Base-by-base conservation (phyloP, 1,140 invertebrate genomes). In the Sycobia sp. region DNA sequence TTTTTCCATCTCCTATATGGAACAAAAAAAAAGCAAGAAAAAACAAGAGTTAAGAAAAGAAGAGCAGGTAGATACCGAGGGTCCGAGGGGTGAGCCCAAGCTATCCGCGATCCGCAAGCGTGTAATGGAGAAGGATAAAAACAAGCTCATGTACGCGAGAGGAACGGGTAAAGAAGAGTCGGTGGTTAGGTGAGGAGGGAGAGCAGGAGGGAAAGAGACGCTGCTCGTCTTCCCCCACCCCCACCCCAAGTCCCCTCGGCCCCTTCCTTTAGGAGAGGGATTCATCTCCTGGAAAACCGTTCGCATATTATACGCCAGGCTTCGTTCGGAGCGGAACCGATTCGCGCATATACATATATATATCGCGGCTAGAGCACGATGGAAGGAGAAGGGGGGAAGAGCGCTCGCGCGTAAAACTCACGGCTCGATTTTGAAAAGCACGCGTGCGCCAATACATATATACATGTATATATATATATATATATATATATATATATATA, bases 401-500 rank as follows among this genome's bases (percentile, higher is more conserved):
- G 20, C 20, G 43, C 43, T 18, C 43, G 20, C 43, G 43, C 20
- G 20, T 23, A 16, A 2, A 5, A 13, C 43, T 4, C 43, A 23
- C 44, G 25, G 16, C 39, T 50, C 47, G n/a, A 32, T 50, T 50
- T 50, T 27, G 27, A 25, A 50, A n/a, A n/a, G n/a, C n/a, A n/a
- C n/a, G n/a, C n/a, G n/a, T n/a, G n/a, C n/a, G n/a, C n/a, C n/a
- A n/a, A n/a, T n/a, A n/a, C n/a, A n/a, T n/a, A n/a, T n/a, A n/a
- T n/a, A n/a, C n/a, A n/a, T n/a, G n/a, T n/a, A n/a, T n/a, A n/a
- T n/a, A n/a, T n/a, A n/a, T n/a, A n/a, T n/a, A n/a, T n/a, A n/a
- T n/a, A n/a, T n/a, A n/a, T n/a, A n/a, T n/a, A n/a, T n/a, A n/a
- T n/a, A n/a, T n/a, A n/a, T n/a, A n/a, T n/a, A n/a, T n/a, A n/a